phyloP scores from a whole-genome alignment of 2,113 vertebrate genomes.

The Telmatochromis sp. region DNA sequence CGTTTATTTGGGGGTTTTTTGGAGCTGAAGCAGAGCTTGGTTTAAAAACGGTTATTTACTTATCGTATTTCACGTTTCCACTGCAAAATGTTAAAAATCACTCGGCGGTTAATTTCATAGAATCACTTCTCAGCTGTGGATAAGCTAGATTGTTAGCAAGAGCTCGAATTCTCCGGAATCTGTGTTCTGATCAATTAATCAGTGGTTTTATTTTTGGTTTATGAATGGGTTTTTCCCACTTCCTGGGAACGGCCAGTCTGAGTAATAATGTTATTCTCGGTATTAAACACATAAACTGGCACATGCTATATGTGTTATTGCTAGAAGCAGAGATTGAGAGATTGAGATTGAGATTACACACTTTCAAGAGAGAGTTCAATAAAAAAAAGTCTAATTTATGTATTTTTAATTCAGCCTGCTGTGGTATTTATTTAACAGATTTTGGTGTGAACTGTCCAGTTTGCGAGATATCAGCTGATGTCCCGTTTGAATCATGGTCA shows the following conservation, averaged over 20 bases:
- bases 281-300: conserved; percentile 9
- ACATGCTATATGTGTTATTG: background rate
- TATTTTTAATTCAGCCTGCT: background rate
- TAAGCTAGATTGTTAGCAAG: background rate
- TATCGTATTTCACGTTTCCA: background rate
- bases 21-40: background rate
- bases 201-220: background rate
- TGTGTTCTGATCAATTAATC: background rate
- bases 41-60: background rate
- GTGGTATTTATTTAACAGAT: background rate
- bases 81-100: background rate
- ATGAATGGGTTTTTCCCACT: background rate
- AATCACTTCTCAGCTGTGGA: background rate
- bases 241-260: background rate
- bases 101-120: background rate
- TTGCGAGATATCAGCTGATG: background rate
- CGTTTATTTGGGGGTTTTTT: background rate
- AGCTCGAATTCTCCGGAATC: background rate
- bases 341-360: background rate
- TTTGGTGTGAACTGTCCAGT: background rate
- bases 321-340: background rate
- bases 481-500: background rate
- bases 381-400: fast-evolving
- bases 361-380: background rate
- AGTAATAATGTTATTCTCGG: conserved; percentile 7